Base-by-base conservation (phyloP, 1,140 invertebrate species). In the Apis florea region DNA sequence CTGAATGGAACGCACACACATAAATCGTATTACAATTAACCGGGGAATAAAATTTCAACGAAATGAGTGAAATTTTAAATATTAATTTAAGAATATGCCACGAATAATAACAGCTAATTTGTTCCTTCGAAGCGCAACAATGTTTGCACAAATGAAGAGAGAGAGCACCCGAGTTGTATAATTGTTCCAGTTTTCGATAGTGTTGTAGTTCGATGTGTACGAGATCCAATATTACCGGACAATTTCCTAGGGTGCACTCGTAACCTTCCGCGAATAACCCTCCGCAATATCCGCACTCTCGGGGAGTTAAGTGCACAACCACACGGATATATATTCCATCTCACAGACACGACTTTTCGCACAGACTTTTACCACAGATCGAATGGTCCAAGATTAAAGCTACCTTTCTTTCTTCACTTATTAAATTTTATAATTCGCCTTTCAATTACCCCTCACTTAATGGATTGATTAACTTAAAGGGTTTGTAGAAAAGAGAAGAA, bases 201-300 rank as follows among this genome's bases (percentile, higher is more conserved):
- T 26, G 71, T 58, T 66, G 47, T 63, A 24, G 54, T 26, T n/a
- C 73, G 21, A n/a, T 21, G 51, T 66, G 53, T 21, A 67, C 31
- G 11, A 40, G 17, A 64, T 26, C 66, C 66, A 75, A 86, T 83
- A 85, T 86, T 85, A 72, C 75, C 84, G 80, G 51, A 86, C 85
- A 83, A 86, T 86, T 85, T 86, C 84, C 84, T 75, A 61, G 24
- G 47, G 19, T 53, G 70, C 61, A 82, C 61, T 79, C 56, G 51
- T 69, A 77, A 82, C 70, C 53, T 71, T 71, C 70, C 40, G 5
- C 79, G 59, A 75, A 79, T 40, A 40, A 70, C 71, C 71, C 40
- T 59, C 64, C 75, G 84, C 71, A 86, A 86, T 86, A 86, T 86
- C 85, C 85, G 84, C 72, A 75, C 80, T 85, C 80, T 71, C 74